Conservation (phyloP, 1,140 invertebrate genomes). For the Diploscapter pachys region DNA sequence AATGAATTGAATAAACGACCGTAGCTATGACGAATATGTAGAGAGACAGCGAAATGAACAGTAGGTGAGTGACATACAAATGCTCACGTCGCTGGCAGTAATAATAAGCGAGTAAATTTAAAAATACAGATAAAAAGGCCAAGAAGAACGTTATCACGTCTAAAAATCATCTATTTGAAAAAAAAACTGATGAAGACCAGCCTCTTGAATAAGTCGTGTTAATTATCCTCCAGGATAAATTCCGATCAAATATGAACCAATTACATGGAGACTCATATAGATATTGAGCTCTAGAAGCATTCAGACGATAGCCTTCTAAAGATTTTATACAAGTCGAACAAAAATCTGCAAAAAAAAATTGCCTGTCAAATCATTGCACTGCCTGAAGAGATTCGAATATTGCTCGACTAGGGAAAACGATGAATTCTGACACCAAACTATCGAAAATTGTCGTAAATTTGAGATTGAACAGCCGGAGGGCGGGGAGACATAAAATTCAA, state of each 20-base stretch:
- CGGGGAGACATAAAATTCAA: neutral
- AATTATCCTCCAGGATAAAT: neutral
- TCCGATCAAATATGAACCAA: neutral
- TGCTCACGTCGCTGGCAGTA: conserved; percentile 6
- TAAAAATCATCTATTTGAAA: neutral
- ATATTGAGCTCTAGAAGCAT: conserved; percentile 5
- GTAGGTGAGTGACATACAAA: neutral
- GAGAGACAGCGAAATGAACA: neutral
- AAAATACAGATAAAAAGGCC: neutral
- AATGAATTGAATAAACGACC: conserved; percentile 9
- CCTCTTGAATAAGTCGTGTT: neutral
- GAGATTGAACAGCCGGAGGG: conserved; percentile 8
- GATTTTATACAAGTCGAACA: conserved; percentile 2
- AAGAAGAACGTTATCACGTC: conserved; percentile 5
- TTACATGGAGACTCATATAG: conserved; percentile 4
- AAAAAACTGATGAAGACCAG: no score
- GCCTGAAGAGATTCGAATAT: conserved; percentile 24
- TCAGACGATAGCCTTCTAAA: conserved; percentile 23
- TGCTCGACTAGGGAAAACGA: conserved; percentile 20
- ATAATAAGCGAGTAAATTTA: neutral
- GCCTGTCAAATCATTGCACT: conserved; percentile 35
- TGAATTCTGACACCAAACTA: conserved; percentile 14
- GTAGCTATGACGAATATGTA: neutral
- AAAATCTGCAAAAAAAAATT: neutral
- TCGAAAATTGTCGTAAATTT: neutral